Conservation (phyloP, 2,113 vertebrate species). For the Acanthisitta chloris region DNA sequence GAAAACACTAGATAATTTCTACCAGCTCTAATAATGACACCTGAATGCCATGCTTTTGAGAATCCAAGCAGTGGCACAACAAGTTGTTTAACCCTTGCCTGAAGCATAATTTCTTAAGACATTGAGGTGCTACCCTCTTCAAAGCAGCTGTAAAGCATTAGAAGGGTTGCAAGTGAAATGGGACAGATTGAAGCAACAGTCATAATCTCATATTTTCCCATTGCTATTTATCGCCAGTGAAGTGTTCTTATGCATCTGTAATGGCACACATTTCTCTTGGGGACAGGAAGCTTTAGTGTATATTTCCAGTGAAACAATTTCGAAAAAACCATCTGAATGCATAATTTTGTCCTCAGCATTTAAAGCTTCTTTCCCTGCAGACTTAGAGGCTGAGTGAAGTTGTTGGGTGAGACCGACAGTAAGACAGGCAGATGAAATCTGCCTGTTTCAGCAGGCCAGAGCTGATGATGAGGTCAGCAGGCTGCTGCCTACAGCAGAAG, state of each 20-base stretch:
- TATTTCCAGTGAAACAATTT: neutral
- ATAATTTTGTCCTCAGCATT: neutral
- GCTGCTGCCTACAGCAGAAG: neutral
- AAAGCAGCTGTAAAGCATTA: neutral
- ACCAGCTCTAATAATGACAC: neutral
- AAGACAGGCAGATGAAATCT: neutral
- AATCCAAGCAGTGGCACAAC: neutral
- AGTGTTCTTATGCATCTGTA: neutral
- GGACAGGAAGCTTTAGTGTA: neutral
- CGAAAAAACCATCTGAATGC: neutral
- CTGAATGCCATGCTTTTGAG: neutral
- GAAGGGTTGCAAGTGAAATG: neutral
- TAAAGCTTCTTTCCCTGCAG: neutral
- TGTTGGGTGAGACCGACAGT: accelerated
- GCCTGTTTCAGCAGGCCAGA: neutral
- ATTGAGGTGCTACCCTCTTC: neutral
- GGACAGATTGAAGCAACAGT: neutral
- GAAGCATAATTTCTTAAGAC: neutral
- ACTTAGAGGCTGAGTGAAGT: accelerated
- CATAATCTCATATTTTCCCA: neutral
- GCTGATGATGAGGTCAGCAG: neutral
- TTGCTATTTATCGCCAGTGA: neutral
- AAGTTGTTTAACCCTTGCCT: neutral
- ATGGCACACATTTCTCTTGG: neutral
- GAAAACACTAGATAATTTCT: neutral